A percentile compares a stretch with the other conserved stretches of the same genome.
phyloP scores from a whole-genome alignment of 2,888 invertebrate species.

The Phymatocera aterrima region DNA sequence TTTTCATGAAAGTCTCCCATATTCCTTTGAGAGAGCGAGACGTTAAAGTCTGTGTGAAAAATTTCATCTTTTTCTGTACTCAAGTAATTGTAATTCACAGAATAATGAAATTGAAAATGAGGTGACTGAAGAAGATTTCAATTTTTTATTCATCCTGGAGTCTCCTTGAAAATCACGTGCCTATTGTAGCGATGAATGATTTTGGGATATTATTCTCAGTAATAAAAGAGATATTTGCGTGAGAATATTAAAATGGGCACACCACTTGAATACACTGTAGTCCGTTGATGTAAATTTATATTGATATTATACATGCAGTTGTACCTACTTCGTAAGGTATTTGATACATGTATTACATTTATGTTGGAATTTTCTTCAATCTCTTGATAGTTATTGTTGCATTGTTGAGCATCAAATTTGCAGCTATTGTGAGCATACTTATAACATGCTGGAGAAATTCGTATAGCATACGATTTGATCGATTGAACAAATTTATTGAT shows the following conservation, averaged over 20 bases:
- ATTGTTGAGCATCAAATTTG: constrained; percentile 4
- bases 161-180: background rate
- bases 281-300: background rate
- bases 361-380: background rate
- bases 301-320: background rate
- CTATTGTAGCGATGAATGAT: background rate
- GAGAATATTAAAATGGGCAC: constrained; percentile 35
- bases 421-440: background rate
- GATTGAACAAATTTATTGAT: background rate
- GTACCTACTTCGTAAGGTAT: constrained; percentile 2
- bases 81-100: background rate
- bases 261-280: background rate
- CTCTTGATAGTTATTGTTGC: background rate
- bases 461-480: background rate
- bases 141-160: background rate
- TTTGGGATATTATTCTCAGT: constrained; percentile 2
- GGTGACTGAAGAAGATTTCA: background rate
- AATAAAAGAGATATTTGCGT: constrained; percentile 29
- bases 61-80: too few species aligned
- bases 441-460: constrained; percentile 27
- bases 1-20: too few species aligned
- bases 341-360: background rate
- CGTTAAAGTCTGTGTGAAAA: too few species aligned
- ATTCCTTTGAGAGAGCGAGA: too few species aligned
- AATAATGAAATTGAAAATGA: background rate